Evolutionary conservation across 2,888 invertebrate genomes (phyloP), one percentile per base, ranked within the genome.

Genomic region (Lordiphosa andalusiaca): DNA sequence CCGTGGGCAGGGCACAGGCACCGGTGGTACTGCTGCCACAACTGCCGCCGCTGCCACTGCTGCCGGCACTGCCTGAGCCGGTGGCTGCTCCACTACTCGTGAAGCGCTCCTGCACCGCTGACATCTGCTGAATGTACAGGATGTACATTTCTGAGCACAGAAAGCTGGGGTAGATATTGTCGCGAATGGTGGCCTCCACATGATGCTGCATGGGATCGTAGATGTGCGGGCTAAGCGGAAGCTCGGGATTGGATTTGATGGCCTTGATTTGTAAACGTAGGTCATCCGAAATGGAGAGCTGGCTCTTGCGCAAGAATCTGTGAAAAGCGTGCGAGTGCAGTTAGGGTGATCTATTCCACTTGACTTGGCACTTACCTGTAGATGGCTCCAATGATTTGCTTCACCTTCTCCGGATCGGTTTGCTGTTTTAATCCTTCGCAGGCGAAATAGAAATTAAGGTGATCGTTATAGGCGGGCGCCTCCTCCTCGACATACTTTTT

Each of bases 391-490:
- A 96, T 94, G 88, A 97, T 92, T 87, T 93, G 93, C 77, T 92
- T 91, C 53, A 93, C 92, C 84, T 91, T 92, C 86, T 94, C 94
- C 1, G 93, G 93, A 89, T 94, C 93, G 73, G 90, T 89, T 90
- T 95, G 94, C 89, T 94, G 95, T 81, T 95, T 94, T 80, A 96
- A 92, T 53, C 96, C 95, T 88, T 96, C 95, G 90, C 96, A 96
- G 50, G 97, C 98, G 91, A 97, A 98, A 93, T 96, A 97, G 91
- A 98, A 98, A 90, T 95, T 94, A 85, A 96, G 92, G 53, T 95
- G 93, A 90, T 95, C 94, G 75, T 94, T 93, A 90, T 95, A 93
- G 86, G 93, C 92, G 69, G 92, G 93, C 84, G 94, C 95, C 89
- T 96, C 95, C 81, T 93, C 93, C 88, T 93, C 92, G 85, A 96